A percentile compares a stretch with the other conserved stretches of the same genome.
These are phyloP conservation scores for Thamnaconus septentrionalis DNA, from an alignment of 2,113 vertebrate species.

Conservation along the genomic window DNA sequence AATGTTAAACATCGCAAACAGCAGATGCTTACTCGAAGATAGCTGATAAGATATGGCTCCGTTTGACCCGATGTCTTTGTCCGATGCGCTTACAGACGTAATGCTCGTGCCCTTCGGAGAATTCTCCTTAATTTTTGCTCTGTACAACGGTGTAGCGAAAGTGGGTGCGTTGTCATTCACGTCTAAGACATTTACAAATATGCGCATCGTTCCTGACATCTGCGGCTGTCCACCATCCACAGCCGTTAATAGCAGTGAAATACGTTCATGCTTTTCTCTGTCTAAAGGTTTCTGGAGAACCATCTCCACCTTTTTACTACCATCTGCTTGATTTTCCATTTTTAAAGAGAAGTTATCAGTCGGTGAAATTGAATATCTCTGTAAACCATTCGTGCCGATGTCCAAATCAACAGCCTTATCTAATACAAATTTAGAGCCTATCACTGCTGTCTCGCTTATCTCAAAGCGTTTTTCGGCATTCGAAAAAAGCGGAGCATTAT, in stretches of 20 bases:
- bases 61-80: slow-evolving; percentile 64
- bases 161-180: slow-evolving; percentile 66
- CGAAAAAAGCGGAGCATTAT: slow-evolving; percentile 50
- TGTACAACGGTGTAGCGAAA: slow-evolving; percentile 61
- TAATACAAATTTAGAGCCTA: slow-evolving; percentile 46
- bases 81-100: slow-evolving; percentile 56
- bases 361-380: slow-evolving; percentile 71
- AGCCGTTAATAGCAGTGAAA: slow-evolving; percentile 50
- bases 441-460: slow-evolving; percentile 48
- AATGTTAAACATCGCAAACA: slow-evolving; percentile 45
- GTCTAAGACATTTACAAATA: slow-evolving; percentile 54
- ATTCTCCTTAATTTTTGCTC: slow-evolving; percentile 65
- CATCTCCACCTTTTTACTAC: slow-evolving; percentile 56
- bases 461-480: slow-evolving; percentile 33
- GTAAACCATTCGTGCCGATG: slow-evolving; percentile 49
- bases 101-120: slow-evolving; percentile 38
- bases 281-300: slow-evolving; percentile 52
- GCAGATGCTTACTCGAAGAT: not conserved
- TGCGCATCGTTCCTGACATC: slow-evolving; percentile 46
- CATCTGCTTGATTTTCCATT: slow-evolving; percentile 36
- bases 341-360: slow-evolving; percentile 66
- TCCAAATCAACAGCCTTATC: slow-evolving; percentile 33
- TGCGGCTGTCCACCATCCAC: slow-evolving; percentile 50
- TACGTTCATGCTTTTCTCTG: slow-evolving; percentile 30
- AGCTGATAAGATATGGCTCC: slow-evolving; percentile 15